Evolutionary conservation across 1,140 invertebrate genomes (phyloP).

Genomic region (Nixonia krombeini): DNA sequence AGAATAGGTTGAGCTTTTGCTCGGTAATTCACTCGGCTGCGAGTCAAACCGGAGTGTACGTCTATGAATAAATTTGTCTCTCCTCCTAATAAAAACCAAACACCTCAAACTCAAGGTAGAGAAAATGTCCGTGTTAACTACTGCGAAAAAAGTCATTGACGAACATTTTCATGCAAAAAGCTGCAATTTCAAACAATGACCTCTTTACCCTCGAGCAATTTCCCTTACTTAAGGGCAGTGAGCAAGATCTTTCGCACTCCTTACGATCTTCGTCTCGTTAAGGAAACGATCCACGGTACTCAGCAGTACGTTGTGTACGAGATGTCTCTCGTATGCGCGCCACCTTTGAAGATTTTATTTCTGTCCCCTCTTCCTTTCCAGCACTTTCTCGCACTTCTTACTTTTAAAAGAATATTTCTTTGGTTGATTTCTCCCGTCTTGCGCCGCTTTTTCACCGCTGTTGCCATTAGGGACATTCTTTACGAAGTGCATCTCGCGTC

Average conservation of each 20-base stretch:
- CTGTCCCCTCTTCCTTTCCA: conserved; percentile 12
- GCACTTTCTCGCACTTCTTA: conserved; percentile 23
- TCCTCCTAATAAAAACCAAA: not conserved
- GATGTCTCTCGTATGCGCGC: conserved; percentile 32
- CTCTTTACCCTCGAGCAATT: conserved; percentile 32
- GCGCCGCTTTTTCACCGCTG: conserved; percentile 21
- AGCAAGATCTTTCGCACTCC: conserved; percentile 16
- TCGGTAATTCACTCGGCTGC: no score
- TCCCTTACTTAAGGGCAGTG: conserved; percentile 33
- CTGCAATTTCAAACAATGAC: conserved; percentile 40
- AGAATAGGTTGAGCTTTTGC: no score
- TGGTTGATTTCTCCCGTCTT: conserved; percentile 37
- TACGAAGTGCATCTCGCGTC: conserved; percentile 13
- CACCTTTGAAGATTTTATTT: conserved; percentile 29
- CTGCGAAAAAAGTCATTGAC: conserved; percentile 25
- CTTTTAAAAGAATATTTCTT: conserved; percentile 31
- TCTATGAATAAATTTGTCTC: conserved; percentile 32
- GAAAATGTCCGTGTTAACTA: conserved; percentile 31
- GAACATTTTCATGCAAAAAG: conserved; percentile 42
- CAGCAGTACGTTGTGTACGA: conserved; percentile 30
- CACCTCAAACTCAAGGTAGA: conserved; percentile 6
- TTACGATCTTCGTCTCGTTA: conserved; percentile 39
- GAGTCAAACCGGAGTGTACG: no score
- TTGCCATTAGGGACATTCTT: conserved; percentile 35
- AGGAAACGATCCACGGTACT: conserved; percentile 29